phyloP scores from a whole-genome alignment of 1,140 invertebrate genomes.

The Sitodiplosis mosellana region DNA sequence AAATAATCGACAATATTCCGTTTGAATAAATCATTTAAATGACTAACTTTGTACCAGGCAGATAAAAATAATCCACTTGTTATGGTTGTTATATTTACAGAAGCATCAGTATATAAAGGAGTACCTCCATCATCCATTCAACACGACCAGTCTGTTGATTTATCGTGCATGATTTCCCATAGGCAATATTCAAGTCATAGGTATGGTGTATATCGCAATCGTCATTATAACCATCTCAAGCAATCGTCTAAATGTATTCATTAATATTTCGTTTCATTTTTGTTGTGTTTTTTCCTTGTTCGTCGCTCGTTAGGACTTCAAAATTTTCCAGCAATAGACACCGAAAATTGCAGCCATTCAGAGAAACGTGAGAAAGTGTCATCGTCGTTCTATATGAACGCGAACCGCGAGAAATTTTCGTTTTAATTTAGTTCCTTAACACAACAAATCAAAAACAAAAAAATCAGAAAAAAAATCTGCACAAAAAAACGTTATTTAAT shows the following conservation, averaged over 20 bases:
- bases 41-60: too few relatives aligned
- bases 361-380: conserved; percentile 59
- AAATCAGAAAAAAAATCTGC: too few relatives aligned
- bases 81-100: conserved; percentile 10
- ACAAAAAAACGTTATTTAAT: too few relatives aligned
- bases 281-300: background rate
- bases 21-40: too few relatives aligned
- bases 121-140: conserved; percentile 24
- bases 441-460: too few relatives aligned
- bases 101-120: conserved; percentile 25
- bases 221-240: too few relatives aligned
- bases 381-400: too few relatives aligned
- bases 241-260: too few relatives aligned
- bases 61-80: too few relatives aligned
- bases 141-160: conserved; percentile 22
- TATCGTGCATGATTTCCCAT: conserved; percentile 26
- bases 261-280: background rate
- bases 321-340: conserved; percentile 90
- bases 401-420: too few relatives aligned
- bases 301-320: conserved; percentile 50
- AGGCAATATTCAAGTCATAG: conserved; percentile 26
- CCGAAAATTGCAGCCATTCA: conserved; percentile 83
- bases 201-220: conserved; percentile 13
- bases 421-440: too few relatives aligned
- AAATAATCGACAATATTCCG: too few relatives aligned